Conservation (phyloP, 2,797 vertebrate species). For the Orientallactaga sibirica region DNA sequence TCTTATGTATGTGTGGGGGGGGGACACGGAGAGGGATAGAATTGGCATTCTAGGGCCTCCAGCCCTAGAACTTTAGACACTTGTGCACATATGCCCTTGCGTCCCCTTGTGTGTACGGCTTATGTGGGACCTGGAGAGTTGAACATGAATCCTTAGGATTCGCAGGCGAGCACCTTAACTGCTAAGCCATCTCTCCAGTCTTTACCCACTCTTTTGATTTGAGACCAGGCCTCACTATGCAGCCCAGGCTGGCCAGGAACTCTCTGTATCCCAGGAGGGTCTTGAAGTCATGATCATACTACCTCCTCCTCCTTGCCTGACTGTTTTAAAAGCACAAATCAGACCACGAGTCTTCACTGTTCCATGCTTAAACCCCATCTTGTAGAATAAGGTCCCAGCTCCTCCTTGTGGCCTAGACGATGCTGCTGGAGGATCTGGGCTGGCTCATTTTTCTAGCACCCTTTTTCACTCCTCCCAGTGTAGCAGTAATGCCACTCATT, state of each 20-base stretch:
- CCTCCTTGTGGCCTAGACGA: neutral
- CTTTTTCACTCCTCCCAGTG: neutral
- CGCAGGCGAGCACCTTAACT: no score
- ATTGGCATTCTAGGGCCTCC: no score
- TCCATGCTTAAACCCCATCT: neutral
- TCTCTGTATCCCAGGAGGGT: neutral
- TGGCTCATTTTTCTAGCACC: neutral
- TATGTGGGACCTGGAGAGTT: no score
- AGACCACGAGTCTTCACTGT: neutral
- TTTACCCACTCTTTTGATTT: neutral
- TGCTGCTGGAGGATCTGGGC: neutral
- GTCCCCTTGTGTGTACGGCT: no score
- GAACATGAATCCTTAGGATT: no score
- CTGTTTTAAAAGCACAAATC: neutral
- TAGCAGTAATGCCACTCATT: rapidly evolving
- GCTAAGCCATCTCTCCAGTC: no score
- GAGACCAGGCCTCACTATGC: neutral
- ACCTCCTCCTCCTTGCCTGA: neutral
- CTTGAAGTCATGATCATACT: neutral
- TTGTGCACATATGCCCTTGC: no score
- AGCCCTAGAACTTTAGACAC: no score
- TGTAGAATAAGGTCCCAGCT: neutral
- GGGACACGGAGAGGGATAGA: no score
- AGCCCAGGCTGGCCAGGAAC: neutral
- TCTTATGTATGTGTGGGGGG: no score